Evolutionary conservation across 2,797 vertebrate species (phyloP), one percentile per base, ranked within the genome.

Genomic region (Allobates femoralis): DNA sequence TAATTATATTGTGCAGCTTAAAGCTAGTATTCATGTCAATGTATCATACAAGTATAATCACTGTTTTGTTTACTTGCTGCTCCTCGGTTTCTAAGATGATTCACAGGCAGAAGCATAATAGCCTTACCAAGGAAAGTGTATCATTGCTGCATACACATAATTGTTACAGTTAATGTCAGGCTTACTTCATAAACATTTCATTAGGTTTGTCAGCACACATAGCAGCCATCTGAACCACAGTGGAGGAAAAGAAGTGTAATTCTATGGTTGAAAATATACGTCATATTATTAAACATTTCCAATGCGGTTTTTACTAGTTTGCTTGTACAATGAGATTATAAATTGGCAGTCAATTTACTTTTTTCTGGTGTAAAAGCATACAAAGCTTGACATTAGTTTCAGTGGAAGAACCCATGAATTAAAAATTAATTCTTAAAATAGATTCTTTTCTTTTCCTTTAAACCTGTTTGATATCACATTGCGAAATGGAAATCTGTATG

Each of bases 161-260:
- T 79, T 80, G 53, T 73, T 41, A 30, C 30, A 79, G 19, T 18
- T 79, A 73, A 28, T 79, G 84, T 34, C 53, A 67, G 50, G 53
- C 50, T 58, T 51, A 37, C 37, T 28, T 50, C 51, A 69, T 6
- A 1, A 81, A n/a, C 28, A 55, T 55, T 21, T 51, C 32, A 32
- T 67, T 18, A 6, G 2, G 12, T 28, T 51, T 81, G 32, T 51
- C 16, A 51, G 19, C 10, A 67, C 79, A 81, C n/a, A 30, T 4
- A 71, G 53, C 19, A 12, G 51, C 34, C 50, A 1, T 16, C 15
- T 50, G 23, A 19, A 23, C 11, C 46, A 81, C 19, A 51, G 30
- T 30, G n/a, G 46, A 81, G 80, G 83, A 82, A 18, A 69, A 30
- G 5, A 50, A n/a, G 26, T 19, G 37, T 18, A 21, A 30, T 30